Evolutionary conservation across 2,888 invertebrate species (phyloP), one percentile per base, ranked within the genome.

Genomic region (Aproaerema taeniolella): DNA sequence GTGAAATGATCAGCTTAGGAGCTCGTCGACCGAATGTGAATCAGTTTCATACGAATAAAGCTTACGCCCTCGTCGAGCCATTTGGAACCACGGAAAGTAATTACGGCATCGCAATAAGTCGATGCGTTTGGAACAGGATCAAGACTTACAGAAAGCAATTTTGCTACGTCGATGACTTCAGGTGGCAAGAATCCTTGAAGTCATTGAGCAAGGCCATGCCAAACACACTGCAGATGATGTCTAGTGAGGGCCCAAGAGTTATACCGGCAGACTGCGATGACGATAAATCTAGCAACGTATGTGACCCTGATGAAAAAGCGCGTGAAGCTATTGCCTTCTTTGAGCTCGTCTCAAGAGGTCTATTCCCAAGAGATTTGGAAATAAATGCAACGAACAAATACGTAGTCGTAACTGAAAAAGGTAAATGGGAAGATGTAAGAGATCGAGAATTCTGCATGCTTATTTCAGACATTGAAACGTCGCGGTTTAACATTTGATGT

Each of bases 131-230:
- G 74, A 50, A 52, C 1, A 41, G 32, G 4, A 54, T 75, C 5
- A 70, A 63, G 36, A 42, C 34, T 0, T 39, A 53, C 5, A 50
- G 51, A 1, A 26, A 50, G 0, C 36, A 61, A 8, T 74, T 65
- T 31, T 74, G 74, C 37, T 45, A 55, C 16, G 58, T 53, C 31
- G 46, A 71, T 14, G 69, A 73, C 38, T 61, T 48, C 24, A 55
- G 57, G 8, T 73, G 74, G 74, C 55, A 55, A 2, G 50, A 42
- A n/a, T 69, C 68, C 10, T 42, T 74, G 1, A 53, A 49, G 4
- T 43, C 58, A 40, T 40, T 70, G 1, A 50, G 50, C 0, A 48
- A 38, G 4, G 47, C 55, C 17, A 52, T 53, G 32, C 42, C 43
- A 38, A 51, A 52, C 0, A 49, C 45, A 17, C 46, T 70, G 29